Evolutionary conservation across 2,113 vertebrate species (phyloP), one percentile per base, ranked within the genome.

Genomic region (Formicarius rufipectus): DNA sequence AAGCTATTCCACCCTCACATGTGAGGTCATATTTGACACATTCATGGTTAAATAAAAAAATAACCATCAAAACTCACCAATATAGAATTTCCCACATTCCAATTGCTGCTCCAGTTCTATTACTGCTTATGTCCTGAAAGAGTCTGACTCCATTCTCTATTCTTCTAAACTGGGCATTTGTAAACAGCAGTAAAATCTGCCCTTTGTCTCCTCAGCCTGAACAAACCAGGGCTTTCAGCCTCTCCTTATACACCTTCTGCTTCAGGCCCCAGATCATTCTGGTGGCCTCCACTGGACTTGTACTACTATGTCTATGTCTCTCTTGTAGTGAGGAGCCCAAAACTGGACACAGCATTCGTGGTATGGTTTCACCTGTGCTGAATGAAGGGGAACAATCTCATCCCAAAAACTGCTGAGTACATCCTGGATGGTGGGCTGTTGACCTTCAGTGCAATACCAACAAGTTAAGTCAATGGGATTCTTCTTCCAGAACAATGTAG

Each of bases 311-410:
- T 55, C 27, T 17, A 23, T 12, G 21, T 33, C 7, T 58, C 14
- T 47, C 27, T 50, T 22, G 20, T 44, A 60, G 27, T 17, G n/a
- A 42, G 37, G 14, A 89, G 15, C 15, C 30, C 81, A 52, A 52
- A 81, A 45, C n/a, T 42, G 22, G 22, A 59, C 15, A 25, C 1
- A 1, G 18, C 12, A 5, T 5, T 24, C 33, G 15, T 0, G 1
- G 6, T 42, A 24, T 42, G 4, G 16, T 56, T 87, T 87, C 49
- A 74, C 15, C 18, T 2, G 18, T 33, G 37, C 42, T 74, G 25
- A 12, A 15, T 49, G 56, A 49, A 69, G 28, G 8, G 33, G 10
- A 81, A 45, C 31, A 24, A 81, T 45, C 18, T 35, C 33, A 44
- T 62, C 28, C 22, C 18, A 58, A 55, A 74, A 49, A 5, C 47